phyloP scores from a whole-genome alignment of 2,113 vertebrate species.

The Perca flavescens region DNA sequence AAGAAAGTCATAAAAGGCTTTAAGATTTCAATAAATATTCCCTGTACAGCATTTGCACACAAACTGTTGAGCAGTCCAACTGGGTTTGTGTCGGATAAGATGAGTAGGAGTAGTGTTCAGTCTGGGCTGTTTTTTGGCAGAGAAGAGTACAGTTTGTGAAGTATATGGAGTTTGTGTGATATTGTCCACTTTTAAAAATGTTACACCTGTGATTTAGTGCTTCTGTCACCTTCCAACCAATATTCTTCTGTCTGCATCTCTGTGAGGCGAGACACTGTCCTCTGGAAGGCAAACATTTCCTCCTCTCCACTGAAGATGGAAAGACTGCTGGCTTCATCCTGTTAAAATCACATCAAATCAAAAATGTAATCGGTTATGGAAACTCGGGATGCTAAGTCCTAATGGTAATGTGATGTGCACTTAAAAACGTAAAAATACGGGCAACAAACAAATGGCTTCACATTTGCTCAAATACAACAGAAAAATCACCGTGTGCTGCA shows the following conservation, averaged over 20 bases:
- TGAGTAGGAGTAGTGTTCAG: conserved; percentile 37
- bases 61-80: background rate
- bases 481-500: background rate
- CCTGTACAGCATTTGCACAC: conserved; percentile 40
- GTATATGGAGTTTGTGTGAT: conserved; percentile 12
- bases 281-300: conserved; percentile 95
- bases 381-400: background rate
- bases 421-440: background rate
- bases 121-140: conserved; percentile 33
- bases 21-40: conserved; percentile 69
- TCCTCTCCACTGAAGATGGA: conserved; percentile 97
- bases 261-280: conserved; percentile 94
- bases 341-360: background rate
- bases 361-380: background rate
- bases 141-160: conserved; percentile 9
- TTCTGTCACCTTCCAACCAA: conserved; percentile 93
- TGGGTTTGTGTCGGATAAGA: conserved; percentile 11
- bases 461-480: background rate
- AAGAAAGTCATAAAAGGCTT: conserved; percentile 52
- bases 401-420: background rate
- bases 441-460: background rate
- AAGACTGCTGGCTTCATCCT: conserved; percentile 91
- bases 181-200: conserved; percentile 5
- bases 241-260: conserved; percentile 99
- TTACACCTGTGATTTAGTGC: conserved; percentile 51